These are phyloP conservation scores for Corythornis madagascariensis DNA, from an alignment of 2,113 vertebrate genomes.

Conservation along the genomic window DNA sequence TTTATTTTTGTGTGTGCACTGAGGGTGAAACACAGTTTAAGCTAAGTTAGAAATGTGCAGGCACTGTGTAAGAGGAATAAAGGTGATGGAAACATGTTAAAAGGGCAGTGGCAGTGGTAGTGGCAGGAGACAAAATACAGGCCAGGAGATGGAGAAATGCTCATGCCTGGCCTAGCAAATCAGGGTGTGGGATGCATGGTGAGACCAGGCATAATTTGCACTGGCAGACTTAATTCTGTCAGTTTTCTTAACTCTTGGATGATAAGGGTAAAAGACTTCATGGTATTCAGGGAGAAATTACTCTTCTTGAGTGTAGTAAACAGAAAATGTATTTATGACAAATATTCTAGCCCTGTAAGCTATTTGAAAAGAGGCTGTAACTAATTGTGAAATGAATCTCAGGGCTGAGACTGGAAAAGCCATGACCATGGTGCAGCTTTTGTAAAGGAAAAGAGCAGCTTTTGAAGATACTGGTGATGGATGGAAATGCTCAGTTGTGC, in stretches of 20 bases:
- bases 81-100: background rate
- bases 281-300: background rate
- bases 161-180: background rate
- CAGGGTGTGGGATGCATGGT: accelerated
- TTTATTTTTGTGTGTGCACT: background rate
- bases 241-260: background rate
- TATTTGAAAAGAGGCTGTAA: background rate
- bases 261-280: background rate
- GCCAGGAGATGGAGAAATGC: background rate
- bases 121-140: background rate
- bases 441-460: background rate
- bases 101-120: background rate
- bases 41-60: background rate
- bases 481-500: background rate
- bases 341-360: background rate
- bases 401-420: background rate
- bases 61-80: background rate
- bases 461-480: background rate
- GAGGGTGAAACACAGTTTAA: background rate
- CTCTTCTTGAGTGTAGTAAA: background rate
- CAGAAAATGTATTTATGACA: background rate
- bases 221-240: background rate
- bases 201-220: background rate
- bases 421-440: background rate
- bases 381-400: background rate